Conservation (phyloP, 1,140 invertebrate genomes). For the Agrilus planipennis region DNA sequence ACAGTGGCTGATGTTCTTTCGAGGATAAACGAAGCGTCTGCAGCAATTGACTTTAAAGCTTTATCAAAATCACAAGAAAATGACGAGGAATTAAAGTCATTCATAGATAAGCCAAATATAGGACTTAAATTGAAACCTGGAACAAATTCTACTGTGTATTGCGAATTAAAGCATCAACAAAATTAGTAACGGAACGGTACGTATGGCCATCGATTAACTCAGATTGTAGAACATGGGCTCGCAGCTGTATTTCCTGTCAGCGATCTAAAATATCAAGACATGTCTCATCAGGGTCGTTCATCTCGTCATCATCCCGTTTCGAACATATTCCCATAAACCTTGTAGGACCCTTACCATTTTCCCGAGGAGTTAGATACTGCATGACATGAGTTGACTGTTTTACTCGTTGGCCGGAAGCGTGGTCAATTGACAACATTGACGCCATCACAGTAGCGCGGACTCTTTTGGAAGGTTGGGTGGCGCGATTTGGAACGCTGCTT, state of each 20-base stretch:
- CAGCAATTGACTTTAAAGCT: background rate
- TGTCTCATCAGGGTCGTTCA: conserved; percentile 17
- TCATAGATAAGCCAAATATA: too few species aligned
- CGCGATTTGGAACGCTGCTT: conserved; percentile 16
- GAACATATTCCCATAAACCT: conserved; percentile 28
- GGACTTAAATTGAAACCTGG: too few species aligned
- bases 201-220: conserved; percentile 34
- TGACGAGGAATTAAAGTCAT: too few species aligned
- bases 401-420: conserved; percentile 31
- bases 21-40: too few species aligned
- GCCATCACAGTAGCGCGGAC: conserved; percentile 20
- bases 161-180: conserved; percentile 22
- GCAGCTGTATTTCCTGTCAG: conserved; percentile 24
- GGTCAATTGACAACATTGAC: conserved; percentile 26
- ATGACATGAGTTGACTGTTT: conserved; percentile 17
- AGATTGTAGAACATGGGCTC: conserved; percentile 24
- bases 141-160: too few species aligned
- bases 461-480: conserved; percentile 24
- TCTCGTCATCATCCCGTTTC: conserved; percentile 15
- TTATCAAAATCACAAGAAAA: too few species aligned
- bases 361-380: conserved; percentile 14
- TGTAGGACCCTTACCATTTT: conserved; percentile 15
- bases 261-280: conserved; percentile 20
- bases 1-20: conserved; percentile 24
- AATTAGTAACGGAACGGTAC: conserved; percentile 30